These are phyloP conservation scores for Lordiphosa stackelbergi DNA, from an alignment of 1,140 invertebrate species.

Conservation along the genomic window DNA sequence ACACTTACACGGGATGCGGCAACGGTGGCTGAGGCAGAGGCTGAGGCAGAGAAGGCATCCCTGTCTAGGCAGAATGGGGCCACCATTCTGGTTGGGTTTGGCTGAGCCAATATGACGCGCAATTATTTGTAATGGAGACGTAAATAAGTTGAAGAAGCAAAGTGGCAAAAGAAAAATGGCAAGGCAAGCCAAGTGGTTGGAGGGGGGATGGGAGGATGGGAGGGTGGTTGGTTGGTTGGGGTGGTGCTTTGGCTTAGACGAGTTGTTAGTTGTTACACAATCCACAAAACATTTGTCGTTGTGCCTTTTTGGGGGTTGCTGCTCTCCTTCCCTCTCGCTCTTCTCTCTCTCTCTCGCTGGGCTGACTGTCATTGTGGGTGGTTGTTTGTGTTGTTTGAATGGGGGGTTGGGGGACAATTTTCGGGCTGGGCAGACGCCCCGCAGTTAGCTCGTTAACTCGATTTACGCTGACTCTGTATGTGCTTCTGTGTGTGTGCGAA, in stretches of 20 bases:
- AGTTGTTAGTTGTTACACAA: slow-evolving; percentile 71
- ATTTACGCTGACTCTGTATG: slow-evolving; percentile 47
- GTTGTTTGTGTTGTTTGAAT: slow-evolving; percentile 25
- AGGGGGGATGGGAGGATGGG: background rate
- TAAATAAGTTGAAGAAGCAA: slow-evolving; percentile 74
- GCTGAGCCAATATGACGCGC: slow-evolving; percentile 76
- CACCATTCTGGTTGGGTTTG: slow-evolving; percentile 8
- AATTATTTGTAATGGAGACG: slow-evolving; percentile 77
- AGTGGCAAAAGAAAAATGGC: slow-evolving; percentile 67
- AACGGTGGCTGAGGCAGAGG: background rate
- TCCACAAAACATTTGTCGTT: slow-evolving; percentile 23
- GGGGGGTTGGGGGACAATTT: slow-evolving; percentile 21
- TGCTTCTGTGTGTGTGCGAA: slow-evolving; percentile 17
- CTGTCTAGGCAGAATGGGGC: slow-evolving; percentile 62
- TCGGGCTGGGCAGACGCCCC: slow-evolving; percentile 35
- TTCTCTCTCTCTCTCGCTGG: slow-evolving; percentile 19
- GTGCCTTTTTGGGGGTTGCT: slow-evolving; percentile 54
- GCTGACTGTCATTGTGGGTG: slow-evolving; percentile 16
- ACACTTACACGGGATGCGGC: slow-evolving; percentile 30
- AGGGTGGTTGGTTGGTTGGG: slow-evolving; percentile 28
- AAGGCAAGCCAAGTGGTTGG: slow-evolving; percentile 24
- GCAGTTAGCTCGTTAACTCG: slow-evolving; percentile 73
- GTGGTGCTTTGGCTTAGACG: slow-evolving; percentile 14
- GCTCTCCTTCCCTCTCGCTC: slow-evolving; percentile 32
- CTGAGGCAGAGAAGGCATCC: no score